These are phyloP conservation scores for Rhea pennata DNA, from an alignment of 2,113 vertebrate species.

Conservation along the genomic window DNA sequence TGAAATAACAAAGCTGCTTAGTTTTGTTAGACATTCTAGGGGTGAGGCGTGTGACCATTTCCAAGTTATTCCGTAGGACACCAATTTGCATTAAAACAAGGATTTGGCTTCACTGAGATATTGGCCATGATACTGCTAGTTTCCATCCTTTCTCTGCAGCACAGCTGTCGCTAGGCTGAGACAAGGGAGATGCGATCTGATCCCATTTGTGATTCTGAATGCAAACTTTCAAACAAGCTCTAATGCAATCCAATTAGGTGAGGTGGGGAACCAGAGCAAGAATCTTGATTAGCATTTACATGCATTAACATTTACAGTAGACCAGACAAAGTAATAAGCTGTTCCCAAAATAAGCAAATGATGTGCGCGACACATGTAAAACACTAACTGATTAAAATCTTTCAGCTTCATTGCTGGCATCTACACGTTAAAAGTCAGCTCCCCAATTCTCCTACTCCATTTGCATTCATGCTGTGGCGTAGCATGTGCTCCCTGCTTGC, in stretches of 20 bases:
- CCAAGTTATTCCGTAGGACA: background rate
- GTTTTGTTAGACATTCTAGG: background rate
- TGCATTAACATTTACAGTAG: slow-evolving; percentile 57
- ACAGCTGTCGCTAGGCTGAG: background rate
- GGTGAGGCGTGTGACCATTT: background rate
- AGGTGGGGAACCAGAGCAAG: slow-evolving; percentile 4
- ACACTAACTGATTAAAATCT: background rate
- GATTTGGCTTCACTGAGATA: background rate
- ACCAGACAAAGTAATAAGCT: slow-evolving; percentile 42
- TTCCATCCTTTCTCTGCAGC: background rate
- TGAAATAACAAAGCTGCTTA: background rate
- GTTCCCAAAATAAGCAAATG: slow-evolving; percentile 32
- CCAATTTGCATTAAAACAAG: background rate
- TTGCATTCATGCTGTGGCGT: fast-evolving
- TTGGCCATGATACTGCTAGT: background rate
- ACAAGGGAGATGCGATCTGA: background rate
- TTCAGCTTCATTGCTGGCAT: background rate
- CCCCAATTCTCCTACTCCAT: background rate
- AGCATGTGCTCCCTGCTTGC: background rate
- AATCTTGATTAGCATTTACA: slow-evolving; percentile 42
- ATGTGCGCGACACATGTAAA: background rate
- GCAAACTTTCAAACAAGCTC: slow-evolving; percentile 4
- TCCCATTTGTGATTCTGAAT: background rate
- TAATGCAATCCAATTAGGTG: slow-evolving; percentile 39
- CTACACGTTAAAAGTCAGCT: background rate